These are phyloP conservation scores for Rousettus madagascariensis DNA, from an alignment of 2,797 vertebrate species.

Conservation along the genomic window DNA sequence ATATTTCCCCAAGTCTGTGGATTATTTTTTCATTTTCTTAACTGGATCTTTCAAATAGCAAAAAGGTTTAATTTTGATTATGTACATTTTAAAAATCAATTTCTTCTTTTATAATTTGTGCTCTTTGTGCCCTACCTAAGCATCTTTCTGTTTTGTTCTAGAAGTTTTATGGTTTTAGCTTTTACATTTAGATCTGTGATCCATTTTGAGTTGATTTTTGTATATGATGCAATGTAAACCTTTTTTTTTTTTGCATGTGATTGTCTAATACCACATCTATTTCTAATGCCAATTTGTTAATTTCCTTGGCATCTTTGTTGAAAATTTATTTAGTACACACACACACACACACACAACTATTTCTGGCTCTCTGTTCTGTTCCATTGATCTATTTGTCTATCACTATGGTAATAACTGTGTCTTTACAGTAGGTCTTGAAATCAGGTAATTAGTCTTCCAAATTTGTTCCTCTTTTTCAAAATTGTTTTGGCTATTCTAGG, in stretches of 20 bases:
- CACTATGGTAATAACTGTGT: neutral
- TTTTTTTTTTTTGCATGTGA: neutral
- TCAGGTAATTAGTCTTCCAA: neutral
- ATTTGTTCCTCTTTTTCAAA: neutral
- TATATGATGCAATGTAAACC: neutral
- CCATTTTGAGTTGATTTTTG: neutral
- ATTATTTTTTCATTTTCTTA: conserved; percentile 5
- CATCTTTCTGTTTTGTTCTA: conserved; percentile 12
- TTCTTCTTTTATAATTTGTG: conserved; percentile 1
- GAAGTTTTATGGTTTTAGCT: conserved; percentile 3
- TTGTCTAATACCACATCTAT: neutral
- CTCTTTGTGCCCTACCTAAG: neutral
- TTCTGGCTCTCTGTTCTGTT: neutral
- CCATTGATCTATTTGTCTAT: neutral
- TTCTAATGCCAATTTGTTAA: neutral
- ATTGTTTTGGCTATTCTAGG: neutral
- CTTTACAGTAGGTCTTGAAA: neutral
- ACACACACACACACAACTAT: neutral
- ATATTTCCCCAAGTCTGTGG: neutral
- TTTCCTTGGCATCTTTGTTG: neutral
- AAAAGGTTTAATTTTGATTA: neutral
- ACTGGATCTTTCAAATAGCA: neutral
- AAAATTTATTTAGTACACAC: neutral
- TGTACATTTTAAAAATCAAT: neutral
- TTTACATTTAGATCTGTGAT: neutral